Conservation (phyloP, 2,113 vertebrate species). For the Tonatia bakeri region DNA sequence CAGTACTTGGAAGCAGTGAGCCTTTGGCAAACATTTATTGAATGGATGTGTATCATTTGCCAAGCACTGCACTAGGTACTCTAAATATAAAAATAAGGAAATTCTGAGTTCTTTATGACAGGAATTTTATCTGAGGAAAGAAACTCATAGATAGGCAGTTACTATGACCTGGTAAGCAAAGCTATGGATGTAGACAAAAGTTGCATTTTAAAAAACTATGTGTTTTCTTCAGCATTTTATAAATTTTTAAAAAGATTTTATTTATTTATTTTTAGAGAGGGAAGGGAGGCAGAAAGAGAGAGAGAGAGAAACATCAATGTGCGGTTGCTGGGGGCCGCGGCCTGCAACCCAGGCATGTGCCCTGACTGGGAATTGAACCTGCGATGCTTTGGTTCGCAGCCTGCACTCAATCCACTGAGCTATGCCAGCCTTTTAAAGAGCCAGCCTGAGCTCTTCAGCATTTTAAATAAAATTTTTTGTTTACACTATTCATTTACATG, state of each 20-base stretch:
- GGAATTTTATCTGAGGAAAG: neutral
- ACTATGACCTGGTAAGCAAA: neutral
- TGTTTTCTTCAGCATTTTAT: neutral
- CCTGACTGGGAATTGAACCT: too few species aligned
- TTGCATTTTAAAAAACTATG: neutral
- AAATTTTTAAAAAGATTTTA: too few species aligned
- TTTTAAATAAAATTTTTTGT: neutral
- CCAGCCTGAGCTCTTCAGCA: too few species aligned
- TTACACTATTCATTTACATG: neutral
- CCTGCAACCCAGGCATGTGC: too few species aligned
- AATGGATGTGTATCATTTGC: neutral
- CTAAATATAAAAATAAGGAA: neutral
- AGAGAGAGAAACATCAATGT: too few species aligned
- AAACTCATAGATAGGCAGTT: neutral
- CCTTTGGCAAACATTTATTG: conserved; percentile 38
- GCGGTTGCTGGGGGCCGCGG: too few species aligned
- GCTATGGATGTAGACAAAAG: neutral
- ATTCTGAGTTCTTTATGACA: neutral
- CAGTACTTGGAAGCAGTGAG: neutral
- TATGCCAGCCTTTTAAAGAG: too few species aligned
- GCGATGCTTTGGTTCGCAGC: too few species aligned
- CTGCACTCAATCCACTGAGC: too few species aligned
- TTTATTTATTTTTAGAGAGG: too few species aligned
- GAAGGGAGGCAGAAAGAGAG: too few species aligned
- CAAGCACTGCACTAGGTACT: neutral